Percentiles rank a stretch among this genome's conserved stretches.
These are phyloP conservation scores for Balanococcus diminutus DNA, from an alignment of 2,888 invertebrate genomes.

Conservation along the genomic window DNA sequence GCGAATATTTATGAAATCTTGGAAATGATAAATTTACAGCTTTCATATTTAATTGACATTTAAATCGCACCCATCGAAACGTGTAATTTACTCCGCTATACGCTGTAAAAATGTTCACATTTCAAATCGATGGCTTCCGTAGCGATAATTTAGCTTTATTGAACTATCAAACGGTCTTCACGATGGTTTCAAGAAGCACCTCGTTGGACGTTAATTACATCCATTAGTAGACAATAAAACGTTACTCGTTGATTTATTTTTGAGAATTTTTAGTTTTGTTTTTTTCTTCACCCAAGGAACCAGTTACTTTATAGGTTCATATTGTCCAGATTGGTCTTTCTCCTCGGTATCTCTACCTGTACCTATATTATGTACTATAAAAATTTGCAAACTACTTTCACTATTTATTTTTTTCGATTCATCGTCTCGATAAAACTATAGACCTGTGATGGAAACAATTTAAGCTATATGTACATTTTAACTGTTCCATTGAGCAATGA, in stretches of 20 bases:
- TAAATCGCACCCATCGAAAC: background rate
- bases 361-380: too few relatives aligned
- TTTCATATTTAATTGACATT: background rate
- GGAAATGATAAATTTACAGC: background rate
- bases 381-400: conserved; percentile 49
- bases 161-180: background rate
- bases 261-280: background rate
- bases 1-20: too few relatives aligned
- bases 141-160: background rate
- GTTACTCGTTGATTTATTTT: conserved; percentile 14
- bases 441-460: conserved; percentile 12
- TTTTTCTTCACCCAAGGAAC: background rate
- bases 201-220: background rate
- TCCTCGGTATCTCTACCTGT: background rate
- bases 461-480: background rate
- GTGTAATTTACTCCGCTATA: background rate
- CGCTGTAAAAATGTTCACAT: background rate
- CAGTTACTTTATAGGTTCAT: background rate
- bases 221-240: background rate
- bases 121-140: conserved; percentile 1
- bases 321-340: conserved; percentile 22
- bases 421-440: conserved; percentile 14
- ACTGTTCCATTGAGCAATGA: background rate
- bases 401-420: conserved; percentile 23
- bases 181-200: background rate